phyloP scores from a whole-genome alignment of 2,113 vertebrate species.

The Proteles cristata region DNA sequence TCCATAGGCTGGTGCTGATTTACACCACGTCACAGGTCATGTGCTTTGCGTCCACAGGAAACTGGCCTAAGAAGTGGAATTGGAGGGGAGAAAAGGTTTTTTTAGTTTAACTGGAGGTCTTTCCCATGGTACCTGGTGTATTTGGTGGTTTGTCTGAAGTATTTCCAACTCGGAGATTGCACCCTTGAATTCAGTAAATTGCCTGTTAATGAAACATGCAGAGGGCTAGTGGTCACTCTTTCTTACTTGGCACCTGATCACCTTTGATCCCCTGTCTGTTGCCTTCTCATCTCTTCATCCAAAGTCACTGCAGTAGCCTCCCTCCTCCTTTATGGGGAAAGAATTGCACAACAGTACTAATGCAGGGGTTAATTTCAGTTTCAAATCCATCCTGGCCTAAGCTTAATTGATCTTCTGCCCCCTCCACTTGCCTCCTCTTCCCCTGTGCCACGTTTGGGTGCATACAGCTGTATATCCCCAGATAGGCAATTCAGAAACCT shows the following conservation, averaged over 20 bases:
- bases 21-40: background rate
- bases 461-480: background rate
- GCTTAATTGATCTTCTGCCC: background rate
- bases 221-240: background rate
- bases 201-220: background rate
- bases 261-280: background rate
- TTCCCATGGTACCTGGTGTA: background rate
- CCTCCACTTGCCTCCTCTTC: background rate
- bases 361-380: background rate
- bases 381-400: background rate
- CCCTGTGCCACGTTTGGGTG: background rate
- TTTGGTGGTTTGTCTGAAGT: background rate
- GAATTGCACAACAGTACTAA: background rate
- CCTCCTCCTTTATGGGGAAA: background rate
- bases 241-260: background rate
- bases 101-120: background rate
- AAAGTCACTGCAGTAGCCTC: fast-evolving
- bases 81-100: background rate
- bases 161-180: background rate
- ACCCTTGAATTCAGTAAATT: background rate
- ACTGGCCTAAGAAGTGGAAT: background rate
- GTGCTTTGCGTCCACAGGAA: background rate
- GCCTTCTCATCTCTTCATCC: background rate
- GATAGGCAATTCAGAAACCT: background rate
- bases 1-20: background rate